Base-by-base conservation (phyloP, 2,113 vertebrate genomes). In the Ochotona curzoniae region DNA sequence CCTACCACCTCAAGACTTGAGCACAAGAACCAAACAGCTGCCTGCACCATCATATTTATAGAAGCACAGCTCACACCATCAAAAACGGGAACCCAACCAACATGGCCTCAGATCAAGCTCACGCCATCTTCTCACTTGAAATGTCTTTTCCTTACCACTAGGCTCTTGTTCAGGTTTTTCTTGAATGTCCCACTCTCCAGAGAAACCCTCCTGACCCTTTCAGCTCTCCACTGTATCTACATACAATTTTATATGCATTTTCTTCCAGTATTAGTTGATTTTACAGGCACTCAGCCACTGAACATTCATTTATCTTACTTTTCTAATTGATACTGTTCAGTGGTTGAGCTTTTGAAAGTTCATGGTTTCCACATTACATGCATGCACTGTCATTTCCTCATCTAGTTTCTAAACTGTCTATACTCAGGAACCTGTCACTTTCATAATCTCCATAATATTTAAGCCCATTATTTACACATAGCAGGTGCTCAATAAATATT, bases 181-280 rank as follows among this genome's bases (percentile, higher is more conserved):
- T 70, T 4, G 81, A 63, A 81, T 49, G 54, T n/a, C 25, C 47
- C 35, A 49, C 3, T 20, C 21, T 83, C 30, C 10, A 4, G 30
- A 26, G 32, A 66, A 13, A 3, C 4, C 44, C 26, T 76, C 3
- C 17, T 0, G 4, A 38, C 49, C 11, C 71, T 57, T 57, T 93
- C 54, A 44, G 15, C 14, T 57, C 9, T 32, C 18, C 21, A 35
- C 28, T 70, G 51, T 54, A 82, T 79, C 74, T 74, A 70, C 28
- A 32, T 3, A 86, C 64, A 83, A 15, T 88, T 49, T 81, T 76
- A 69, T n/a, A 49, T 93, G 49, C 83, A 70, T 70, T 85, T n/a
- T 92, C 17, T 83, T 69, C 69, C 7, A 14, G 32, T 73, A 60
- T 30, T 20, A 44, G 32, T 47, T 38, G 57, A 35, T 28, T 71